Base-by-base conservation (phyloP, 2,888 invertebrate genomes). In the Euproctis similis region DNA sequence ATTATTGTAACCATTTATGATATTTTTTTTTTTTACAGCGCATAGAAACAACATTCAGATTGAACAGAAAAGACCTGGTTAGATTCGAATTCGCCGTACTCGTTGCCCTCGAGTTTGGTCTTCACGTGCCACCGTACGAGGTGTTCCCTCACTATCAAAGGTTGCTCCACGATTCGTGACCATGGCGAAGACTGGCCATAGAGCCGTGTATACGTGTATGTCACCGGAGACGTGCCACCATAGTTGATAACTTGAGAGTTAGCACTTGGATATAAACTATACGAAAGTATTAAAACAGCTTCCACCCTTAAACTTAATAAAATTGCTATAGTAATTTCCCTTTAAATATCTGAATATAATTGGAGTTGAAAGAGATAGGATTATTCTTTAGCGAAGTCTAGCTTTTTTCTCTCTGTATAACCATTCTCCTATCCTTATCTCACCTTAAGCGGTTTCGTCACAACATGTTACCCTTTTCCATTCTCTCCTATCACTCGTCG, bases 91-190 rank as follows among this genome's bases (percentile, higher is more conserved):
- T 98, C 80, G 96, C 95, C 3, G 96, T 97, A 25, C 86, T 97
- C 29, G 96, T 97, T 26, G 96, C 97, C 2, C 85, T 98, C 36
- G 97, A 98, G 78, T 98, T 98, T 67, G 94, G 94, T 7, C 87
- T 98, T 32, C 96, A 96, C 77, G 89, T 97, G 45, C 95, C 96
- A 12, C 94, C 93, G 28, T 91, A 91, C 82, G 96, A 97, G 78
- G 90, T 98, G 43, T 91, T 93, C 75, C 96, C 97, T 7, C 97
- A 98, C 75, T 97, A 96, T 85, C 97, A 97, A 80, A 89, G 97
- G 31, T 87, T 98, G 47, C 86, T 96, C 41, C 96, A 96, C 77
- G 95, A 96, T 67, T 95, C 96, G 77, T 96, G 92, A 94, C 89
- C 64, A 47, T 57, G 72, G 75, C 76, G 71, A 32, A 46, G 66